Evolutionary conservation across 2,888 invertebrate species (phyloP), one percentile per base, ranked within the genome.

Genomic region (Amphimallon solstitiale): DNA sequence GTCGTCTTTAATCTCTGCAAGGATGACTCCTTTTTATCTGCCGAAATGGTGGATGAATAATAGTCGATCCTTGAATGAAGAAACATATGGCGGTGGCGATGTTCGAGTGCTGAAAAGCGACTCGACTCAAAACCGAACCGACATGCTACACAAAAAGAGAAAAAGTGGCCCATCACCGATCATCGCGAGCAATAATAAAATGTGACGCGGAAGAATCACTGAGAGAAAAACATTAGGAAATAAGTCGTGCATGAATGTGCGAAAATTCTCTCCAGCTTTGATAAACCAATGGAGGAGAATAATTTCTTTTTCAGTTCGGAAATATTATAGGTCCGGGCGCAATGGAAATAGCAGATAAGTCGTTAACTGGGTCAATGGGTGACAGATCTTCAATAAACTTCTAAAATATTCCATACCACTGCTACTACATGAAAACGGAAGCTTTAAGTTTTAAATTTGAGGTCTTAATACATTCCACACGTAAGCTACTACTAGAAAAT

Each of bases 221-320:
- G 40, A 40, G 38, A 40, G 56, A 40, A 56, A 56, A 70, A 74
- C 72, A 74, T 73, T 74, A 73, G 65, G 71, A 69, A 70, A 65
- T 66, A 72, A 73, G 68, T 71, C 73, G 73, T 72, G 75, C 76
- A 72, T 73, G 74, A 76, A 74, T 71, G 73, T 72, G 74, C 71
- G 71, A 73, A 73, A 74, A 76, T 74, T 71, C 73, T 68, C 29
- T 71, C 68, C 71, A 70, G 29, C 56, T 59, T 45, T 73, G 75
- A 74, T 73, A 74, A 74, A 71, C 71, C 75, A 76, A 75, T 75
- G 71, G 73, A 73, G 74, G 70, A 69, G 73, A 74, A 76, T 74
- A 75, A 76, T 74, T 76, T 70, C 70, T 67, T 72, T 74, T 73
- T 72, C 72, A 68, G 64, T 67, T 62, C 63, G 67, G 71, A 71